Base-by-base conservation (phyloP, 2,113 vertebrate genomes). In the Laterallus jamaicensis region DNA sequence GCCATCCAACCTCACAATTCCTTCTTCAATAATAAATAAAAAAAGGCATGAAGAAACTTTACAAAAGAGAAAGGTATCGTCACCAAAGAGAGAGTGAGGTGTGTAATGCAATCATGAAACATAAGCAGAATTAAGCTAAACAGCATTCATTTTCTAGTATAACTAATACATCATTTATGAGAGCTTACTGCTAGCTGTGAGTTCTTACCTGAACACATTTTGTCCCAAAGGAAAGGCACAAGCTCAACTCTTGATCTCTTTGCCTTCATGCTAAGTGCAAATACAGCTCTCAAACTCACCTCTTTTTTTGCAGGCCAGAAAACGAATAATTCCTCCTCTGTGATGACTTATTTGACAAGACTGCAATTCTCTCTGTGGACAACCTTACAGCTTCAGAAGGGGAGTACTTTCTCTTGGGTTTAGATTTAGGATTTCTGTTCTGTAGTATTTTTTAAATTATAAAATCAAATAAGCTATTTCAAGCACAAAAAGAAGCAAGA, bases 121-220 rank as follows among this genome's bases (percentile, higher is more conserved):
- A n/a, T 6, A 80, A 92, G 69, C 52, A 90, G 60, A 93, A 90
- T 42, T 35, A 37, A 67, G 40, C 66, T 83, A 56, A 73, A 28
- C 37, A 68, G 40, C 32, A 52, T 8, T 73, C 42, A n/a, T 79
- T 93, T 86, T 78, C 84, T 50, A 58, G 68, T 62, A 28, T 62
- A 62, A 63, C 67, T 67, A 82, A 88, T 86, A 44, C 58, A 90
- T 90, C 55, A 91, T 93, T 96, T 88, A 92, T 80, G 82, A 67
- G 44, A 28, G 49, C 31, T 90, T 89, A 66, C 28, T 69, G 5
- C 52, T 87, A 77, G 60, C 58, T 54, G 16, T 15, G 35, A 75
- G 71, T 52, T 77, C 62, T 86, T 78, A 29, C 44, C 55, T 54
- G 37, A 58, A 47, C 28, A 50, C 6, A 4, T 66, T 74, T 93